Conservation (phyloP, 2,888 invertebrate genomes). For the Pterostichus madidus region DNA sequence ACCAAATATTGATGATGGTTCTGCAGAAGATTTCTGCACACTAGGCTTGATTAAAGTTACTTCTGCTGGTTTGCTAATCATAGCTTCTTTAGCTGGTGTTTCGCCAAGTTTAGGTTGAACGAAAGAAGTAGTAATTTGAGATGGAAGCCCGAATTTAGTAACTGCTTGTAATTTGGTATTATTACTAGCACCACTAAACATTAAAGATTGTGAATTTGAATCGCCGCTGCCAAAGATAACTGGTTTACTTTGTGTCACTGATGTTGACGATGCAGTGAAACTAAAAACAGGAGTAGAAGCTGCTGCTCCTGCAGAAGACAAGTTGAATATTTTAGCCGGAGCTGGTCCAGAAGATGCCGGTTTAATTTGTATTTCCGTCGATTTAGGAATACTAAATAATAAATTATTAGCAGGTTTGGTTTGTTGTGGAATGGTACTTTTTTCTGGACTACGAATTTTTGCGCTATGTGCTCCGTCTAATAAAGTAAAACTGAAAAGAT, state of each 20-base stretch:
- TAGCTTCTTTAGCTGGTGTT: background rate
- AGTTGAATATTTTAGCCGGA: slow-evolving; percentile 16
- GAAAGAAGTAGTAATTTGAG: background rate
- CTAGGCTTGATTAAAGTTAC: slow-evolving; percentile 11
- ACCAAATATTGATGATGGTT: background rate
- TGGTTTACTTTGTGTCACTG: slow-evolving; percentile 52
- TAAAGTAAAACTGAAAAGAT: slow-evolving; percentile 60
- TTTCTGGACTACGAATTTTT: slow-evolving; percentile 32
- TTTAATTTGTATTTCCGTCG: slow-evolving; percentile 44
- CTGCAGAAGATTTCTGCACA: slow-evolving; percentile 20
- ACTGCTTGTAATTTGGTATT: background rate
- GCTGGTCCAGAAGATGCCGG: background rate
- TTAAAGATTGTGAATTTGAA: background rate
- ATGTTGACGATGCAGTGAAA: slow-evolving; percentile 46
- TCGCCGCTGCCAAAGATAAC: slow-evolving; percentile 18
- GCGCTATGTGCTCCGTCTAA: slow-evolving; percentile 40
- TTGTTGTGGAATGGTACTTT: slow-evolving; percentile 14
- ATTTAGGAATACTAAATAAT: slow-evolving; percentile 13
- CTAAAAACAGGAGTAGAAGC: slow-evolving; percentile 60
- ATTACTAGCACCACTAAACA: background rate
- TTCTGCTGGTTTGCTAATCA: slow-evolving; percentile 35
- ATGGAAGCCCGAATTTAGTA: background rate
- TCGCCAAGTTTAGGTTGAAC: slow-evolving; percentile 23
- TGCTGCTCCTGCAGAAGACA: slow-evolving; percentile 11
- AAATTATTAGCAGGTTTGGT: background rate